Evolutionary conservation across 1,140 invertebrate species (phyloP).

Genomic region (Neodiprion fabricii): DNA sequence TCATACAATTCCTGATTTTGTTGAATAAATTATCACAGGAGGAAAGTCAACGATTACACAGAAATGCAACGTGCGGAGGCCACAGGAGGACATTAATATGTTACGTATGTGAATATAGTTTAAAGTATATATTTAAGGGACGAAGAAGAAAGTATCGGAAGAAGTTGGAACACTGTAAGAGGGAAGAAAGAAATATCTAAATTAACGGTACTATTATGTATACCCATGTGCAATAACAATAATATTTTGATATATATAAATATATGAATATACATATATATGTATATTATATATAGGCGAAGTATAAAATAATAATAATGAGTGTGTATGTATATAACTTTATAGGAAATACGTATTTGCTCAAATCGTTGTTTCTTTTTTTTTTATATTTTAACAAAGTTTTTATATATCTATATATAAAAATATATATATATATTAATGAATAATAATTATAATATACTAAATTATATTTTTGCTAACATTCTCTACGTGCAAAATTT

Average conservation of each 20-base stretch:
- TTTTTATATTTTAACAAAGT: conserved; percentile 56
- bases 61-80: not conserved
- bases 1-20: no score
- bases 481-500: conserved; percentile 36
- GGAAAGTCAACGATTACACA: not conserved
- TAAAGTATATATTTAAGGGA: not conserved
- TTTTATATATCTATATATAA: conserved; percentile 56
- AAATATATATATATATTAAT: conserved; percentile 50
- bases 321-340: conserved; percentile 30
- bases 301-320: not conserved
- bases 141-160: not conserved
- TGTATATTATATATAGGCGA: not conserved
- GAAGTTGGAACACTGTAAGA: not conserved
- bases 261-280: conserved; percentile 1
- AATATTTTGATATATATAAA: conserved; percentile 43
- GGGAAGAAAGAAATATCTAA: not conserved
- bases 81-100: not conserved
- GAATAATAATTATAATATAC: conserved; percentile 46
- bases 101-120: not conserved
- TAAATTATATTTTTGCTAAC: conserved; percentile 58
- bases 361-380: conserved; percentile 58
- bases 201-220: conserved; percentile 21
- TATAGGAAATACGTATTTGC: conserved; percentile 46
- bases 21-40: no score
- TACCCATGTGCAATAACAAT: conserved; percentile 56